Percentiles rank a stretch among this genome's conserved stretches.
Evolutionary conservation across 1,140 invertebrate species (phyloP).

Genomic region (Potamilus streckersoni): DNA sequence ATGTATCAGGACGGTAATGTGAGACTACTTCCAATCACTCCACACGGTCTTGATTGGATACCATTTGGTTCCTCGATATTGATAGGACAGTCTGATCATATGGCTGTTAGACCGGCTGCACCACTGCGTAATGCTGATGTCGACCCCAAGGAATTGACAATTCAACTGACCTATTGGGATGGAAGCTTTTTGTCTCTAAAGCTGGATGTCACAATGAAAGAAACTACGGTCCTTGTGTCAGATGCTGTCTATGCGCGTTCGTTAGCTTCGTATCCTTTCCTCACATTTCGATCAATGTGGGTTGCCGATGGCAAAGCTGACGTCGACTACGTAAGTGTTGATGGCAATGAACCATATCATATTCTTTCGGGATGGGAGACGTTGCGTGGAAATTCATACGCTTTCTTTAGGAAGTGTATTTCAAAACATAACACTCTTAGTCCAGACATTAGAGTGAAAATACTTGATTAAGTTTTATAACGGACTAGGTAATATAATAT

Average conservation of each 20-base stretch:
- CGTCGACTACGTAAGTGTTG: constrained; percentile 45
- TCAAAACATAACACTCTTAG: constrained; percentile 51
- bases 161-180: constrained; percentile 6
- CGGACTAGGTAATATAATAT: no score
- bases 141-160: constrained; percentile 16
- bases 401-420: constrained; percentile 51
- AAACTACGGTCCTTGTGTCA: no score
- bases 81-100: constrained; percentile 24
- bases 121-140: constrained; percentile 35
- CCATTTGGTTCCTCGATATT: constrained; percentile 48
- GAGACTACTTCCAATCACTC: constrained; percentile 37
- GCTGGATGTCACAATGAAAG: no score
- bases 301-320: constrained; percentile 46
- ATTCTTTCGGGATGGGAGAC: constrained; percentile 32
- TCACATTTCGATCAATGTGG: constrained; percentile 51
- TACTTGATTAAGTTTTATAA: constrained; percentile 10
- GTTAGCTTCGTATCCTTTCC: constrained; percentile 11
- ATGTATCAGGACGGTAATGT: constrained; percentile 51
- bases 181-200: no score
- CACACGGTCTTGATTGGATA: constrained; percentile 50
- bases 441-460: constrained; percentile 45
- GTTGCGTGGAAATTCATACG: constrained; percentile 34
- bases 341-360: constrained; percentile 23
- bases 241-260: no score
- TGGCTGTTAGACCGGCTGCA: constrained; percentile 31